Conservation (phyloP, 2,113 vertebrate genomes). For the Dipodomys stephensi region DNA sequence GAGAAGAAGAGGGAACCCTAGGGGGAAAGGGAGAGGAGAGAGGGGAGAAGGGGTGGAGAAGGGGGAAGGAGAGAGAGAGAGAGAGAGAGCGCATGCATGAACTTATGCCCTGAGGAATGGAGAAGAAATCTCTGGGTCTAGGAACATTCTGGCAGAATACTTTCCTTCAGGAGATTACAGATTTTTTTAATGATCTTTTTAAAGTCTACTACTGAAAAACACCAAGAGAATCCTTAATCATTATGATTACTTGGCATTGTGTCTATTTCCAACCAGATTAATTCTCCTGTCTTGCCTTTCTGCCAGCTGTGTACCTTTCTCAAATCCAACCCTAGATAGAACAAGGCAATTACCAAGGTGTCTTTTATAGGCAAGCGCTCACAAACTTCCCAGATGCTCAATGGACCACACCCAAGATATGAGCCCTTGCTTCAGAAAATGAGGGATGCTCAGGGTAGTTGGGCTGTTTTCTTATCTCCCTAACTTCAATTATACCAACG, state of each 20-base stretch:
- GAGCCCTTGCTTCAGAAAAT: no score
- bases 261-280: no score
- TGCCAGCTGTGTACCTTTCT: not conserved
- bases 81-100: no score
- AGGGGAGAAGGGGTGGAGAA: no score
- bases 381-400: not conserved
- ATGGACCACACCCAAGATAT: not conserved
- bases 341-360: not conserved
- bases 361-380: not conserved
- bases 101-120: not conserved
- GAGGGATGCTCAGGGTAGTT: not conserved
- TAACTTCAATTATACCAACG: not conserved
- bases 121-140: not conserved
- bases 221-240: no score
- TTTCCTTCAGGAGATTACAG: not conserved
- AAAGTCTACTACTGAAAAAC: not conserved
- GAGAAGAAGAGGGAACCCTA: not conserved
- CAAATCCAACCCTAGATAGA: not conserved
- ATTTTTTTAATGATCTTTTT: not conserved
- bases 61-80: no score
- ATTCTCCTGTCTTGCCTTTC: not conserved
- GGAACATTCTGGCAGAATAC: slow-evolving; percentile 21
- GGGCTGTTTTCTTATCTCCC: not conserved
- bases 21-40: no score
- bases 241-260: no score